Conservation (phyloP, 2,888 invertebrate species). For the Agrotis exclamationis region DNA sequence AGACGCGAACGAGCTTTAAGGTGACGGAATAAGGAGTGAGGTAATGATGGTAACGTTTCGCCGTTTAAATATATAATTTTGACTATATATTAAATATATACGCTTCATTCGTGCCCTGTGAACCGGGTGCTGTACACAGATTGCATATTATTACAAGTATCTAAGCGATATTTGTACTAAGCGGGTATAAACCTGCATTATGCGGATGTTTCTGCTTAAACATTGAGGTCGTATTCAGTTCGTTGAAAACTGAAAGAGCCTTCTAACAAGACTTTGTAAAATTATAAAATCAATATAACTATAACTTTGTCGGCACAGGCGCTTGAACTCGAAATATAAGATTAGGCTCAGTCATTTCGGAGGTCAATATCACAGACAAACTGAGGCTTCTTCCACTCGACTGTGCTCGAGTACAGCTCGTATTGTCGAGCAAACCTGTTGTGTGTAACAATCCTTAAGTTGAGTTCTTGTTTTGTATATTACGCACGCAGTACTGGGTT, state of each 20-base stretch:
- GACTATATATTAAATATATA: slow-evolving; percentile 58
- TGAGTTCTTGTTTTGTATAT: slow-evolving; percentile 58
- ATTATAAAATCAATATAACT: slow-evolving; percentile 22
- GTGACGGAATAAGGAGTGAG: slow-evolving; percentile 58
- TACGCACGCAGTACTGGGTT: slow-evolving; percentile 67
- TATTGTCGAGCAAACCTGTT: slow-evolving; percentile 40
- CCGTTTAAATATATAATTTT: slow-evolving; percentile 57
- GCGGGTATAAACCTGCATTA: slow-evolving; percentile 12
- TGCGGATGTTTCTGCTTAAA: slow-evolving; percentile 23
- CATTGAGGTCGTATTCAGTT: slow-evolving; percentile 18
- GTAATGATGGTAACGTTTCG: slow-evolving; percentile 60
- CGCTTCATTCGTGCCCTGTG: slow-evolving; percentile 46
- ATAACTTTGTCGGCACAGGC: slow-evolving; percentile 29
- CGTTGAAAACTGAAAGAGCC: slow-evolving; percentile 35
- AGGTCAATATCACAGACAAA: slow-evolving; percentile 32
- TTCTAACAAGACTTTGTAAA: slow-evolving; percentile 52
- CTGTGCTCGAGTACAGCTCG: slow-evolving; percentile 11
- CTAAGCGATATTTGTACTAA: slow-evolving; percentile 38
- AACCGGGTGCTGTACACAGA: slow-evolving; percentile 43
- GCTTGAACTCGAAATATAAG: slow-evolving; percentile 37
- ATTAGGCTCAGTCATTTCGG: slow-evolving; percentile 29
- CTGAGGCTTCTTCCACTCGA: slow-evolving; percentile 23
- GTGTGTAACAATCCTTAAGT: slow-evolving; percentile 43
- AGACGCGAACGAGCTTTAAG: slow-evolving; percentile 69
- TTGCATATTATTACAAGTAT: slow-evolving; percentile 48